A percentile compares a stretch with the other conserved stretches of the same genome.
phyloP scores from a whole-genome alignment of 2,113 vertebrate species.

The Leucoraja erinaceus region DNA sequence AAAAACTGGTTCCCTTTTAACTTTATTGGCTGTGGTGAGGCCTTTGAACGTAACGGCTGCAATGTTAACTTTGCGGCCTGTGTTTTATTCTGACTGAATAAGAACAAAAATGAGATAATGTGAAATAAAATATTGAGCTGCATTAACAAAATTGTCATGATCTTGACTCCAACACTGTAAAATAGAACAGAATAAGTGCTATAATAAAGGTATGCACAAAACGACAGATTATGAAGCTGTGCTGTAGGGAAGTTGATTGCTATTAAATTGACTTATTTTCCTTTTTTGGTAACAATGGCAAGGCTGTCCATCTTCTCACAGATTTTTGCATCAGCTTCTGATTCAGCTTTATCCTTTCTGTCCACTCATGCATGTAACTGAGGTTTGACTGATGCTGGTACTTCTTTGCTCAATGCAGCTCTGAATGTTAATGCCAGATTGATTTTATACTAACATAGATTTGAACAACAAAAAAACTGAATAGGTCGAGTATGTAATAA shows the following conservation, averaged over 20 bases:
- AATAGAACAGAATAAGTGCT: slow-evolving; percentile 41
- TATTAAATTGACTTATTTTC: slow-evolving; percentile 57
- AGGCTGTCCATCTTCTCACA: slow-evolving; percentile 39
- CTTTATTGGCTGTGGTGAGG: not conserved
- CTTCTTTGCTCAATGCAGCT: slow-evolving; percentile 47
- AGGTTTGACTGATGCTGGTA: slow-evolving; percentile 49
- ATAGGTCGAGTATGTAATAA: slow-evolving; percentile 29
- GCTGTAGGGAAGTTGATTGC: slow-evolving; percentile 56
- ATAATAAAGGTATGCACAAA: slow-evolving; percentile 62
- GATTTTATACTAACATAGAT: slow-evolving; percentile 40
- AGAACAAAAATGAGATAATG: not conserved
- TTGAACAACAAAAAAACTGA: slow-evolving; percentile 35
- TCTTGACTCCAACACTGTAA: slow-evolving; percentile 11
- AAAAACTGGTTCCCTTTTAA: not conserved
- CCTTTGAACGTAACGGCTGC: not conserved
- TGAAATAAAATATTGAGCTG: slow-evolving; percentile 15
- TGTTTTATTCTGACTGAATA: not conserved
- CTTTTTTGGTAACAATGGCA: slow-evolving; percentile 44
- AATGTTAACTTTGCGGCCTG: not conserved
- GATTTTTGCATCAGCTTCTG: slow-evolving; percentile 44
- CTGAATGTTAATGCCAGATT: slow-evolving; percentile 47
- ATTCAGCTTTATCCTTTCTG: slow-evolving; percentile 43
- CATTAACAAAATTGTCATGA: slow-evolving; percentile 38
- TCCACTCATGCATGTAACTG: slow-evolving; percentile 48
- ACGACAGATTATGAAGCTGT: slow-evolving; percentile 62